Evolutionary conservation across 2,888 invertebrate genomes (phyloP).

Genomic region (Operophtera brumata): DNA sequence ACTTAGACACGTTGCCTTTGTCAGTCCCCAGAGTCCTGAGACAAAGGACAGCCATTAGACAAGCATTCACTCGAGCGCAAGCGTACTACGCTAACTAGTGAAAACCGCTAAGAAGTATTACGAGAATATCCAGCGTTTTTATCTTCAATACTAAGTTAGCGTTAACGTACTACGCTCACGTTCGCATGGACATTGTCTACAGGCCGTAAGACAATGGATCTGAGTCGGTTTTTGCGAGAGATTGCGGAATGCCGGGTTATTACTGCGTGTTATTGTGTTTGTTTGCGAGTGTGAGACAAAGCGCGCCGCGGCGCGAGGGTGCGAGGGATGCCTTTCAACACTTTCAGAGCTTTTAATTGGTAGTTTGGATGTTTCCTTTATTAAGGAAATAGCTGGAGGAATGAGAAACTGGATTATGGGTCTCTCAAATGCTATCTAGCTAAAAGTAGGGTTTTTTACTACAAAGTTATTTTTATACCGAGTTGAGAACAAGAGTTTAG

Average conservation of each 20-base stretch:
- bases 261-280: conserved; percentile 18
- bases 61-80: background rate
- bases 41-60: conserved; percentile 18
- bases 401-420: background rate
- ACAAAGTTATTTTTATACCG: too few species aligned
- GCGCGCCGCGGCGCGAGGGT: too few species aligned
- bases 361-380: conserved; percentile 6
- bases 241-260: conserved; percentile 20
- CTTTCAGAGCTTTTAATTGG: conserved; percentile 13
- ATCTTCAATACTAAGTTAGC: background rate
- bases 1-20: conserved; percentile 29
- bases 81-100: too few species aligned
- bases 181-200: background rate
- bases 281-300: conserved; percentile 10
- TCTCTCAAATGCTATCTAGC: background rate
- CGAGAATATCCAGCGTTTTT: too few species aligned
- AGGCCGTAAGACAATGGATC: too few species aligned
- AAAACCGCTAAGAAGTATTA: too few species aligned
- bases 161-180: background rate
- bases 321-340: background rate
- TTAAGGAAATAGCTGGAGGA: background rate
- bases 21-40: conserved; percentile 23
- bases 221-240: conserved; percentile 5
- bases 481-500: too few species aligned
- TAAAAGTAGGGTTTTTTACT: background rate